Conservation (phyloP, 2,113 vertebrate species). For the Oreochromis niloticus region DNA sequence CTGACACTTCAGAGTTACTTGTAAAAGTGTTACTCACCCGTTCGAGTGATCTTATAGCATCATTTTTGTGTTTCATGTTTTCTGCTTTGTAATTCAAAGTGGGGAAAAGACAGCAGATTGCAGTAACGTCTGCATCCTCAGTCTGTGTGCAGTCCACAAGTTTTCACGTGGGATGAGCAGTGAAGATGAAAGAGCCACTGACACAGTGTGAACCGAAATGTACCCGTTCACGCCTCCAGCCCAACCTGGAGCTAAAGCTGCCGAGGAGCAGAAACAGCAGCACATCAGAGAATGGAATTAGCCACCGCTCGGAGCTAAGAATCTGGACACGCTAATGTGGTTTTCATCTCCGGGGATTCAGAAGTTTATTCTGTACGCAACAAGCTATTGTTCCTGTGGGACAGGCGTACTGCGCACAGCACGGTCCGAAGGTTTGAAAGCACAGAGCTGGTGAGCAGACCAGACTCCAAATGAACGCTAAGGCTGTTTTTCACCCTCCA, state of each 20-base stretch:
- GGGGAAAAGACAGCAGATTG: background rate
- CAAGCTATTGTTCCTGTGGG: background rate
- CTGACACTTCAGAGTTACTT: background rate
- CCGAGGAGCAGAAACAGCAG: background rate
- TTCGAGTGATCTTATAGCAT: background rate
- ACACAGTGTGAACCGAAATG: background rate
- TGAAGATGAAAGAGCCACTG: background rate
- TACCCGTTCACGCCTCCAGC: background rate
- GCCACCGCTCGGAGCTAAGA: slow-evolving; percentile 4
- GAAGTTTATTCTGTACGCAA: background rate
- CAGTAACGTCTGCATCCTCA: background rate
- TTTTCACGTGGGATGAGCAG: background rate
- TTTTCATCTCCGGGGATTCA: background rate
- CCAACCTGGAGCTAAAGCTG: background rate
- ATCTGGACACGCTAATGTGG: background rate
- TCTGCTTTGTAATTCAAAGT: background rate
- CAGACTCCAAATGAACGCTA: background rate
- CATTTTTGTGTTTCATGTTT: background rate
- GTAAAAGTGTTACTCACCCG: background rate
- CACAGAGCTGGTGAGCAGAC: background rate
- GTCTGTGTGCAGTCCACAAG: background rate
- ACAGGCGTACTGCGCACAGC: background rate
- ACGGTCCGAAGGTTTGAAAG: background rate
- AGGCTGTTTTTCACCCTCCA: background rate
- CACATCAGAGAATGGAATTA: slow-evolving; percentile 45